Evolutionary conservation across 2,797 vertebrate species (phyloP).

Genomic region (Erethizon dorsatum): DNA sequence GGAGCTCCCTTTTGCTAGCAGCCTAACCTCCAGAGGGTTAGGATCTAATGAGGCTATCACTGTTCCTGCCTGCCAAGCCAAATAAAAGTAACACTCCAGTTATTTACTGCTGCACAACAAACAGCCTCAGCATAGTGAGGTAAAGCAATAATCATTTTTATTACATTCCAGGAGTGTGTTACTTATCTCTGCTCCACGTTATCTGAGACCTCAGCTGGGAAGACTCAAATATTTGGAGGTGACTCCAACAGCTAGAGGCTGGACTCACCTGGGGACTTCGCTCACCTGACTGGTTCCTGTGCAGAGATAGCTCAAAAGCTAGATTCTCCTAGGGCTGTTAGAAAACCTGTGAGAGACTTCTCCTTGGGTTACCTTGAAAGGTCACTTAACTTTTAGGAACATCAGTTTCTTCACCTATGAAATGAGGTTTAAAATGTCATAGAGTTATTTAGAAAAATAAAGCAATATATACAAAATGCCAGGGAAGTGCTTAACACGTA

Average conservation of each 20-base stretch:
- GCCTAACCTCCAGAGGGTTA: not conserved
- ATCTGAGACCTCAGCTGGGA: not conserved
- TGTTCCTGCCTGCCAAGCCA: not conserved
- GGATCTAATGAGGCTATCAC: not conserved
- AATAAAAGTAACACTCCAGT: not conserved
- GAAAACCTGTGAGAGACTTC: not conserved
- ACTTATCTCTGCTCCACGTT: not conserved
- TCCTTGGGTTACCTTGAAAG: not conserved
- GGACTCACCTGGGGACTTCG: not conserved
- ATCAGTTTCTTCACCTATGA: conserved; percentile 16
- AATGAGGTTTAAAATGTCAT: conserved; percentile 36
- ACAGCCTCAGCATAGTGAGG: not conserved
- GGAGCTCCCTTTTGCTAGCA: not conserved
- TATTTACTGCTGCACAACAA: not conserved
- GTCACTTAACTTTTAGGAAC: conserved; percentile 40
- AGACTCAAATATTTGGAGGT: conserved; percentile 27
- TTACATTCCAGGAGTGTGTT: not conserved
- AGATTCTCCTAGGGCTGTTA: not conserved
- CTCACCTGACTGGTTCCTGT: not conserved
- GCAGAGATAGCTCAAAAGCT: not conserved
- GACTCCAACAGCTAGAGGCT: not conserved
- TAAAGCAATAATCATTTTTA: not conserved
- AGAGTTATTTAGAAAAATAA: conserved; percentile 37
- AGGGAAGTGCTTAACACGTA: not conserved
- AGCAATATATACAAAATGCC: not conserved